Percentiles rank a stretch among this genome's conserved stretches.
Conservation (phyloP, 2,113 vertebrate species). For the Rhineura floridana region DNA sequence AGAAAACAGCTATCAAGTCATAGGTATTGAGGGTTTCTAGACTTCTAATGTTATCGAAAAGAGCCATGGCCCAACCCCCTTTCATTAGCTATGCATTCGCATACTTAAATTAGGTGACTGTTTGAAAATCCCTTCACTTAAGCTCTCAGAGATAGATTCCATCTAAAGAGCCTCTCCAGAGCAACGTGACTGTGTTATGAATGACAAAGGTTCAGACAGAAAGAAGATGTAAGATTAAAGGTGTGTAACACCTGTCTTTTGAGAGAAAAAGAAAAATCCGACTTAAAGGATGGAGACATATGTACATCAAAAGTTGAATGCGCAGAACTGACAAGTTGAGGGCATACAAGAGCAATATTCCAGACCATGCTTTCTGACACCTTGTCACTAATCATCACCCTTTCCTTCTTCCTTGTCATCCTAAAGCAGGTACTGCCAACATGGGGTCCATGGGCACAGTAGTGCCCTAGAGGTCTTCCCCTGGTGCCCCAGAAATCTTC, state of each 20-base stretch:
- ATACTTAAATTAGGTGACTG: conserved; percentile 59
- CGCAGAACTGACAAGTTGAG: conserved; percentile 20
- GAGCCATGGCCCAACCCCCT: conserved; percentile 63
- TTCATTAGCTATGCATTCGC: conserved; percentile 46
- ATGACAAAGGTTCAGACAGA: conserved; percentile 49
- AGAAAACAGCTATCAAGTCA: conserved; percentile 15
- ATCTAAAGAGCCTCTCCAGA: conserved; percentile 57
- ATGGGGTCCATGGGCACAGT: too few relatives aligned
- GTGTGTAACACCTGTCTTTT: conserved; percentile 29
- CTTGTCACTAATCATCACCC: neutral
- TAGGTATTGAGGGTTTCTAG: conserved; percentile 38
- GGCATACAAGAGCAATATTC: neutral
- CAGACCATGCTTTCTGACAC: conserved; percentile 6
- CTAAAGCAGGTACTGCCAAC: neutral
- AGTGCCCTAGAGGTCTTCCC: too few relatives aligned
- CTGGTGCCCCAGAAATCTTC: too few relatives aligned
- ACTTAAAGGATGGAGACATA: conserved; percentile 46
- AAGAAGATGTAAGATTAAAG: conserved; percentile 50
- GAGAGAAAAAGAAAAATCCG: conserved; percentile 50
- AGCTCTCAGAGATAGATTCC: conserved; percentile 67
- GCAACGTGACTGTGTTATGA: conserved; percentile 65
- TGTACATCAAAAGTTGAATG: neutral
- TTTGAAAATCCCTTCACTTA: conserved; percentile 71
- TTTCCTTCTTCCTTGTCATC: neutral
- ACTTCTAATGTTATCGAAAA: conserved; percentile 25